Evolutionary conservation across 2,797 vertebrate genomes (phyloP).

Genomic region (Hemitrygon akajei): DNA sequence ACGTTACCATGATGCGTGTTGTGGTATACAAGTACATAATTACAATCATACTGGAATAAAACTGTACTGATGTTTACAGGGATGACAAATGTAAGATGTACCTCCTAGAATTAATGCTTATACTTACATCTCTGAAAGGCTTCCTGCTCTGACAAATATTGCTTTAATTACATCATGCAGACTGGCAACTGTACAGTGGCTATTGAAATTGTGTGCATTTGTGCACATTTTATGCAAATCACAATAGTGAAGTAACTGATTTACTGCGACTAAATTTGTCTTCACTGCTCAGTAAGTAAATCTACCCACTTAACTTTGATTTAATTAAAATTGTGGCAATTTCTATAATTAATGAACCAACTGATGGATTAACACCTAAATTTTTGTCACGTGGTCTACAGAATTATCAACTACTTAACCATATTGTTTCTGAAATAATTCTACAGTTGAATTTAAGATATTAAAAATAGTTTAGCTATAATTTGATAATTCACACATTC

Average conservation of each 20-base stretch:
- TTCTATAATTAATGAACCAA: not conserved
- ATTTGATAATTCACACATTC: too few relatives aligned
- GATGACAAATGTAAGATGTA: not conserved
- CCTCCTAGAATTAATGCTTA: not conserved
- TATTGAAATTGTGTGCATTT: too few relatives aligned
- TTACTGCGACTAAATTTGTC: not conserved
- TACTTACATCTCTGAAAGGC: not conserved
- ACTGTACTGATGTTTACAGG: not conserved
- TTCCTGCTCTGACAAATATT: not conserved
- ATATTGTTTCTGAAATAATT: not conserved
- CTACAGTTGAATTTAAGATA: too few relatives aligned
- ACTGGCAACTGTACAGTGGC: too few relatives aligned
- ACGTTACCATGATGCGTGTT: too few relatives aligned
- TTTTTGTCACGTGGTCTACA: too few relatives aligned
- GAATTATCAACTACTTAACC: too few relatives aligned
- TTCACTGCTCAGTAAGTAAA: not conserved
- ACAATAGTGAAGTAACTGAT: not conserved
- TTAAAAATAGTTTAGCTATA: too few relatives aligned
- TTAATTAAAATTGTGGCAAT: not conserved
- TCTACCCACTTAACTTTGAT: not conserved
- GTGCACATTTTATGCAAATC: not conserved
- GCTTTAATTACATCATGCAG: too few relatives aligned
- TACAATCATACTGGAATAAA: not conserved
- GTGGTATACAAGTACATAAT: too few relatives aligned
- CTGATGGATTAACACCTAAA: not conserved